Conservation (phyloP, 2,888 invertebrate genomes). For the Eurytoma adleriae region DNA sequence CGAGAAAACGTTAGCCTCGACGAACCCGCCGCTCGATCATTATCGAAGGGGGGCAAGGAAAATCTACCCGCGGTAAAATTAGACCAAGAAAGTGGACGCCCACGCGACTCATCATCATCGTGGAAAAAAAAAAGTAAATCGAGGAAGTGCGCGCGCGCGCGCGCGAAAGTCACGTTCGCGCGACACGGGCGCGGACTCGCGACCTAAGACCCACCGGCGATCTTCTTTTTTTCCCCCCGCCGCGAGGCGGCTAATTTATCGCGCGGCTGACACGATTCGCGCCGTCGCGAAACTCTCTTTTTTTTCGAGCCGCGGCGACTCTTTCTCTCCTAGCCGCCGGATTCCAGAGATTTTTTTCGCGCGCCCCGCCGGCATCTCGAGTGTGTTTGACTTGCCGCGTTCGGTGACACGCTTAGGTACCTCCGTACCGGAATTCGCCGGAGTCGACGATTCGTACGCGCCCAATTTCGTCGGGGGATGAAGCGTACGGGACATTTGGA, state of each 20-base stretch:
- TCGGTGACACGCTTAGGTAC: slow-evolving; percentile 3
- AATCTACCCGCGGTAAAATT: slow-evolving; percentile 7
- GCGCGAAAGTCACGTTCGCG: slow-evolving; percentile 24
- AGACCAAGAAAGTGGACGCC: slow-evolving; percentile 33
- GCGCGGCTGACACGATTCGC: slow-evolving; percentile 44
- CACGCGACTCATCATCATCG: background rate
- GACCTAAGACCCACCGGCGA: slow-evolving; percentile 34
- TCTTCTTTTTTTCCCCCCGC: slow-evolving; percentile 25
- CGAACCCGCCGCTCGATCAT: background rate
- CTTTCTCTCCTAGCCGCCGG: background rate
- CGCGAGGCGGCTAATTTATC: slow-evolving; percentile 51
- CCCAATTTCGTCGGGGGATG: background rate
- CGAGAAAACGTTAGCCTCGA: too few species aligned
- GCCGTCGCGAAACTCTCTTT: slow-evolving; percentile 41
- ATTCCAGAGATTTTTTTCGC: slow-evolving; percentile 44
- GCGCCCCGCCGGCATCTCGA: slow-evolving; percentile 6
- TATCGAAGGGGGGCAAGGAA: slow-evolving; percentile 24
- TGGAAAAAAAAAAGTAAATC: slow-evolving; percentile 23
- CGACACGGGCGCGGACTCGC: slow-evolving; percentile 10
- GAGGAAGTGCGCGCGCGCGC: slow-evolving; percentile 41
- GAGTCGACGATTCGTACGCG: background rate
- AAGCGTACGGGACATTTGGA: too few species aligned
- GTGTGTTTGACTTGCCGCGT: slow-evolving; percentile 20
- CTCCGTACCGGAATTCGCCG: background rate
- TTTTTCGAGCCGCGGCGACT: background rate